Evolutionary conservation across 2,797 vertebrate genomes (phyloP).

Genomic region (Ciconia nigra): DNA sequence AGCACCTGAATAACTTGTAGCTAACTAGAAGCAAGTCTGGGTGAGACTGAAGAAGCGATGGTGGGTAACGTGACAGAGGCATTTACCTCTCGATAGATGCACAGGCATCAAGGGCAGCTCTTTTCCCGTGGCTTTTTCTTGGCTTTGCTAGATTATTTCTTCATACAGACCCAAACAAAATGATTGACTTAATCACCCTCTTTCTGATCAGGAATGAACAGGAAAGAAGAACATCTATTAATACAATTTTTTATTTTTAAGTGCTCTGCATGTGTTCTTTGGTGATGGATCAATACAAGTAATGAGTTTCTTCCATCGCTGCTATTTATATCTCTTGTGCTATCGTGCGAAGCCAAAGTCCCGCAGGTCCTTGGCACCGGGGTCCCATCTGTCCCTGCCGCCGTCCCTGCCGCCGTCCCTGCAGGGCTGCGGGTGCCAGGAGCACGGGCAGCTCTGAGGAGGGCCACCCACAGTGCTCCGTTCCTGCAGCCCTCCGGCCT

Average conservation of each 20-base stretch:
- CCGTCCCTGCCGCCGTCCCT: fast-evolving
- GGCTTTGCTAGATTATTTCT: neutral
- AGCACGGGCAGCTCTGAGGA: neutral
- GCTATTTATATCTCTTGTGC: neutral
- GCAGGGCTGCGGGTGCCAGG: neutral
- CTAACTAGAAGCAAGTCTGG: neutral
- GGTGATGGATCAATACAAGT: neutral
- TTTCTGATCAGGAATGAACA: neutral
- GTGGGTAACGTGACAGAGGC: fast-evolving
- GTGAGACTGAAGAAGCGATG: neutral
- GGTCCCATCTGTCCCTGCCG: neutral
- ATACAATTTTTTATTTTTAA: neutral
- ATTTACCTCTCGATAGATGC: neutral
- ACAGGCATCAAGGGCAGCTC: neutral
- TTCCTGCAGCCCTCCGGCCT: neutral
- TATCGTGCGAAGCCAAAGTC: neutral
- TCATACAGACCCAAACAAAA: neutral
- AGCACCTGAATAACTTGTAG: neutral
- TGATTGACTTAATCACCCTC: neutral
- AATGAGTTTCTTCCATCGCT: neutral
- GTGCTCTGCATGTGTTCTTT: neutral
- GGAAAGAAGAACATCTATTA: neutral
- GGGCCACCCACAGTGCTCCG: fast-evolving
- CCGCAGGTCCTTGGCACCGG: neutral
- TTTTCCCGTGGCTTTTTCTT: neutral